Evolutionary conservation across 2,888 invertebrate genomes (phyloP).

Genomic region (Plusia festucae): DNA sequence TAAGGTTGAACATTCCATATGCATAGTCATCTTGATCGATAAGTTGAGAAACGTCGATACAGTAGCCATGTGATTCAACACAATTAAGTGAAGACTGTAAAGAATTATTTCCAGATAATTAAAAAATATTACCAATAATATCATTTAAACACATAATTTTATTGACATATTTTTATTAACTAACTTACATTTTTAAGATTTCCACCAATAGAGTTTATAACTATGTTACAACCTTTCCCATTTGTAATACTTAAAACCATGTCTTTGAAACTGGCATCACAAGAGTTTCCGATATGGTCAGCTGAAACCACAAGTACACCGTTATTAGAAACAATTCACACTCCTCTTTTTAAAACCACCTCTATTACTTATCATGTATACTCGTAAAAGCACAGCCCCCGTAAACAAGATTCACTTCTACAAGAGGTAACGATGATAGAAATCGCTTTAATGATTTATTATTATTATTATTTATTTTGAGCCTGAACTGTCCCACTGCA

Average conservation of each 20-base stretch:
- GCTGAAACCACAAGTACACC: conserved; percentile 61
- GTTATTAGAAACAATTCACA: too few species aligned
- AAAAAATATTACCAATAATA: too few species aligned
- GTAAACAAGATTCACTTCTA: too few species aligned
- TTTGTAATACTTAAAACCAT: conserved; percentile 44
- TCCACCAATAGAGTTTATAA: conserved; percentile 67
- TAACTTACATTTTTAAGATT: conserved; percentile 69
- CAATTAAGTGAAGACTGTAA: conserved; percentile 64
- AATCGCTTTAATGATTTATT: too few species aligned
- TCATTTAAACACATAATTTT: too few species aligned
- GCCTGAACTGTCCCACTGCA: too few species aligned
- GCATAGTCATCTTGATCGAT: conserved; percentile 58
- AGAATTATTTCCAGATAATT: not conserved
- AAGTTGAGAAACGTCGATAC: conserved; percentile 63
- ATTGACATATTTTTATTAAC: too few species aligned
- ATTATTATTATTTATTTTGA: too few species aligned
- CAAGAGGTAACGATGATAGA: too few species aligned
- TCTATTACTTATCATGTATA: too few species aligned
- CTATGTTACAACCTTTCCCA: conserved; percentile 63
- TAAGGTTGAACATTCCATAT: conserved; percentile 62
- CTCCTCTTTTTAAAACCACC: too few species aligned
- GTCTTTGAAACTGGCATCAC: conserved; percentile 63
- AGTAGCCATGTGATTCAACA: conserved; percentile 44
- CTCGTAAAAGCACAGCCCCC: too few species aligned
- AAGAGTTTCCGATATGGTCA: conserved; percentile 72